These are phyloP conservation scores for Trichogramma evanescens DNA, from an alignment of 2,888 invertebrate species.

Conservation along the genomic window DNA sequence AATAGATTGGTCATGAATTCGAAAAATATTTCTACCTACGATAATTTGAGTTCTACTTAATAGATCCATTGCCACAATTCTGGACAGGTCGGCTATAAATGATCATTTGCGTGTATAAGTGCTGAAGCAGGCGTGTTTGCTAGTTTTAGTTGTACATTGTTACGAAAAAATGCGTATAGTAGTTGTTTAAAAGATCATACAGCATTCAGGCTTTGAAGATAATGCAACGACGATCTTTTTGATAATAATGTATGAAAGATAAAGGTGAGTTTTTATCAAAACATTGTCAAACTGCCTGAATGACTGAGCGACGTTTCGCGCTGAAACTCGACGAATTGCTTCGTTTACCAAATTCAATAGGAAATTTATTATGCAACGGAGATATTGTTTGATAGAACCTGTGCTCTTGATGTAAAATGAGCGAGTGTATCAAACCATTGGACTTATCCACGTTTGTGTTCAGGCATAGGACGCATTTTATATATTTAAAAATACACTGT, in stretches of 20 bases:
- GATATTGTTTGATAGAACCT: too few relatives aligned
- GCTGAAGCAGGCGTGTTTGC: slow-evolving; percentile 32
- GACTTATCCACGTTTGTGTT: slow-evolving; percentile 28
- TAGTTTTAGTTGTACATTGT: slow-evolving; percentile 36
- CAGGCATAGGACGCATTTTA: slow-evolving; percentile 29
- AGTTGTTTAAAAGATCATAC: slow-evolving; percentile 28
- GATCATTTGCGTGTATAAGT: slow-evolving; percentile 24
- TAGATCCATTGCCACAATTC: slow-evolving; percentile 17
- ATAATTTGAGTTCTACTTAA: slow-evolving; percentile 19
- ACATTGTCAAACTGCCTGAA: slow-evolving; percentile 18
- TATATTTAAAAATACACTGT: background rate
- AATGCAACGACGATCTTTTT: background rate
- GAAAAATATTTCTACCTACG: slow-evolving; percentile 25
- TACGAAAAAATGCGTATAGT: slow-evolving; percentile 31
- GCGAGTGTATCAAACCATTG: slow-evolving; percentile 18
- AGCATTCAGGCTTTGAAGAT: slow-evolving; percentile 19
- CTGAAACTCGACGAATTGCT: slow-evolving; percentile 19
- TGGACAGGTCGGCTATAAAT: slow-evolving; percentile 23
- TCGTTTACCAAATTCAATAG: slow-evolving; percentile 24
- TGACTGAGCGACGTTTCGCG: slow-evolving; percentile 16
- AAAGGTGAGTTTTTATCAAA: slow-evolving; percentile 13
- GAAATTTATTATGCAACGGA: background rate
- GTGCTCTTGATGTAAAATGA: background rate
- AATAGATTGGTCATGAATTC: slow-evolving; percentile 8
- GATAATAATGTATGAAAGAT: slow-evolving; percentile 1